A percentile compares a stretch with the other conserved stretches of the same genome.
Conservation (phyloP, 2,888 invertebrate species). For the Antheraea yamamai region DNA sequence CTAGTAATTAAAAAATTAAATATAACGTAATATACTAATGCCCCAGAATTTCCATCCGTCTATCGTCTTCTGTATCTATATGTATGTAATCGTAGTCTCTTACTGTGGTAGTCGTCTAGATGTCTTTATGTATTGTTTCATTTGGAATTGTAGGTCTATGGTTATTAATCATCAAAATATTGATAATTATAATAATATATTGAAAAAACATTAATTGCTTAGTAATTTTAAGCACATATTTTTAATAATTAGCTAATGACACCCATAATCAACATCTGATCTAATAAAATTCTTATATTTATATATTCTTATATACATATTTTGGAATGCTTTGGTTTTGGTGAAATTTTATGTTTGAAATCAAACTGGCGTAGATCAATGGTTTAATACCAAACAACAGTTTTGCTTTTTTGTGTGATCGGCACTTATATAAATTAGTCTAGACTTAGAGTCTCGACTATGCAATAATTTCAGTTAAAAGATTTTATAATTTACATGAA, state of each 20-base stretch:
- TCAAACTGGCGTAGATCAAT: no score
- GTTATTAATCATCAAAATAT: neutral
- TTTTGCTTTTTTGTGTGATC: no score
- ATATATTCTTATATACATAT: no score
- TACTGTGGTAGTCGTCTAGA: conserved; percentile 70
- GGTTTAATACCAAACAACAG: no score
- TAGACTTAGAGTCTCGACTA: no score
- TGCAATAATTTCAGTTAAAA: no score
- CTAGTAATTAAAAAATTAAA: conserved; percentile 48
- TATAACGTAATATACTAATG: conserved; percentile 74
- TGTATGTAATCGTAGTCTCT: conserved; percentile 72
- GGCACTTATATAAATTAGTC: no score
- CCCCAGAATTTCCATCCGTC: conserved; percentile 84
- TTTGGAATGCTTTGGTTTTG: no score
- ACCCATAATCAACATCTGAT: no score
- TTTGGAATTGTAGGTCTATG: conserved; percentile 46
- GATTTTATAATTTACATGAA: neutral
- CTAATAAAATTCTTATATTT: no score
- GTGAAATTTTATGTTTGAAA: no score
- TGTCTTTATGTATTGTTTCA: conserved; percentile 51
- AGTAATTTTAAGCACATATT: neutral
- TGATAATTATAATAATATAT: neutral
- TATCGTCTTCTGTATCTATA: conserved; percentile 78
- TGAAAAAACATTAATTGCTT: neutral
- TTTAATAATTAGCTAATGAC: neutral